A percentile compares a stretch with the other conserved stretches of the same genome.
Conservation (phyloP, 2,888 invertebrate species). For the Opisthograptis luteolata region DNA sequence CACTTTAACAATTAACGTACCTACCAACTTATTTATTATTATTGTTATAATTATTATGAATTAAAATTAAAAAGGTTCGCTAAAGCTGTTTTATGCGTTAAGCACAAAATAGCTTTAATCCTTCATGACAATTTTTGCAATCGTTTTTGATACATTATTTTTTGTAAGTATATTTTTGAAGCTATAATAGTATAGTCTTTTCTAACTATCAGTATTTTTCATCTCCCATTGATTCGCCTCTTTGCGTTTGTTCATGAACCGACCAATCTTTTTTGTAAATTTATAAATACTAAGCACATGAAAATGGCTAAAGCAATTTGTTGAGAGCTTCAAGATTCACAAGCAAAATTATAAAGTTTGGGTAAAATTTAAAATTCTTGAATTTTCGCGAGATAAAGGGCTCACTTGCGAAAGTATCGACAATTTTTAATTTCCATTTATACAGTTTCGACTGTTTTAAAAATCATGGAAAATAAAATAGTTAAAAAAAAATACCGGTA, state of each 20-base stretch:
- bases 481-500: slow-evolving; percentile 13
- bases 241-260: slow-evolving; percentile 45
- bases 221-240: slow-evolving; percentile 50
- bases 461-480: slow-evolving; percentile 34
- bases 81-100: slow-evolving; percentile 19
- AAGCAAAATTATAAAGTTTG: slow-evolving; percentile 30
- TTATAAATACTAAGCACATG: slow-evolving; percentile 60
- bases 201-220: slow-evolving; percentile 49
- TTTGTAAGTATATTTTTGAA: slow-evolving; percentile 48
- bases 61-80: slow-evolving; percentile 16
- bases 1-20: slow-evolving; percentile 44
- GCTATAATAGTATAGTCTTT: slow-evolving; percentile 56
- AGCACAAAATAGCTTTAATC: slow-evolving; percentile 21
- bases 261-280: slow-evolving; percentile 74
- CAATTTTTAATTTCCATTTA: slow-evolving; percentile 62
- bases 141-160: slow-evolving; percentile 41
- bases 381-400: slow-evolving; percentile 60
- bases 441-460: slow-evolving; percentile 31
- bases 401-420: slow-evolving; percentile 64
- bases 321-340: slow-evolving; percentile 35
- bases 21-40: slow-evolving; percentile 20
- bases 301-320: slow-evolving; percentile 42
- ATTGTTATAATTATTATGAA: too few relatives aligned
- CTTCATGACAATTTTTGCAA: slow-evolving; percentile 15
- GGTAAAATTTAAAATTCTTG: slow-evolving; percentile 58